Evolutionary conservation across 2,797 vertebrate species (phyloP).

Genomic region (Myotis findleyi): DNA sequence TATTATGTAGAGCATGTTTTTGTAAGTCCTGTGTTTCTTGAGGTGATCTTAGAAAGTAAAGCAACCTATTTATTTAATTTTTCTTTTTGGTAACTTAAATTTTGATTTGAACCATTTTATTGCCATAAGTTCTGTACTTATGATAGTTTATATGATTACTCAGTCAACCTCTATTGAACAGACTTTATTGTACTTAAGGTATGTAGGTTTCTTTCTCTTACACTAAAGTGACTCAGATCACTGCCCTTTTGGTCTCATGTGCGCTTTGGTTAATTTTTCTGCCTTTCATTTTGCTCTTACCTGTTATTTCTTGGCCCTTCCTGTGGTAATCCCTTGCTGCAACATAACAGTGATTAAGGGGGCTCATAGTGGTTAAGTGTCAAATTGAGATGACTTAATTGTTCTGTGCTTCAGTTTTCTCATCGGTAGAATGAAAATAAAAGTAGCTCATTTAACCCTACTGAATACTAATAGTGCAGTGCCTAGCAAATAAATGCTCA

Average conservation of each 20-base stretch:
- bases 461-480: background rate
- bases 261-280: background rate
- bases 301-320: background rate
- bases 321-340: background rate
- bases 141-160: background rate
- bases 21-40: background rate
- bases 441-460: constrained; percentile 30
- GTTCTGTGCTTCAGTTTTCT: constrained; percentile 44
- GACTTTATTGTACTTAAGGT: background rate
- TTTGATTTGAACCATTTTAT: constrained; percentile 52
- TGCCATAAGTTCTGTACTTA: background rate
- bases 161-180: background rate
- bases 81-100: constrained; percentile 40
- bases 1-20: background rate
- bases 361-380: background rate
- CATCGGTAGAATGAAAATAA: background rate
- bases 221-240: background rate
- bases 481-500: constrained; percentile 2
- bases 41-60: constrained; percentile 44
- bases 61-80: constrained; percentile 50
- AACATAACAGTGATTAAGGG: background rate
- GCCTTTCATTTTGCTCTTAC: constrained; percentile 35
- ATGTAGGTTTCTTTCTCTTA: constrained; percentile 33
- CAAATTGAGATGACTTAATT: background rate
- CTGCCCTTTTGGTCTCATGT: background rate